Percentiles rank a stretch among this genome's conserved stretches.
Evolutionary conservation across 2,113 vertebrate species (phyloP).

Genomic region (Pygoscelis adeliae): DNA sequence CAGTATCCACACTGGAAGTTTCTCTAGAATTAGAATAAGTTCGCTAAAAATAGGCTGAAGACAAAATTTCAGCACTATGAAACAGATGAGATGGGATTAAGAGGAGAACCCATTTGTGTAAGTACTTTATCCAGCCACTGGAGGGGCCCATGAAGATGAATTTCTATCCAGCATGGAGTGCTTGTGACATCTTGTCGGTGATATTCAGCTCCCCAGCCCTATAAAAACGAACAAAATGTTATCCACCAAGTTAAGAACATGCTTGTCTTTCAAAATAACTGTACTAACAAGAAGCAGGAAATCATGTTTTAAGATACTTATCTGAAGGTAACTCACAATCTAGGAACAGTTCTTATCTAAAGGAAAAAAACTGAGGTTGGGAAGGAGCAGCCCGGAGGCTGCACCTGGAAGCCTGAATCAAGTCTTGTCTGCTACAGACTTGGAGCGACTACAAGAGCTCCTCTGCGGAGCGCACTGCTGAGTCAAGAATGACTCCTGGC

Average conservation of each 20-base stretch:
- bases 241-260: neutral
- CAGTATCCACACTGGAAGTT: constrained; percentile 78
- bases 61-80: constrained; percentile 85
- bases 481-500: neutral
- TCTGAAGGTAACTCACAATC: neutral
- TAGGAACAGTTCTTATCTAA: neutral
- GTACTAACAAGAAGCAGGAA: neutral
- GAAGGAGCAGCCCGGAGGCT: neutral
- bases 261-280: neutral
- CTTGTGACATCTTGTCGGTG: constrained; percentile 97
- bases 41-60: constrained; percentile 66
- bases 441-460: fast-evolving
- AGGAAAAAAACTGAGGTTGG: neutral
- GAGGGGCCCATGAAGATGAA: constrained; percentile 95
- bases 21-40: constrained; percentile 78
- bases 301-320: neutral
- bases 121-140: constrained; percentile 99
- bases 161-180: constrained; percentile 98
- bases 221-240: neutral
- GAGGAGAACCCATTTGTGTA: constrained; percentile 97
- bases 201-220: constrained; percentile 98
- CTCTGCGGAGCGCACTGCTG: neutral
- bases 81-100: constrained; percentile 97
- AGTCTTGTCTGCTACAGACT: neutral
- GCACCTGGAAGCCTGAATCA: neutral